A percentile compares a stretch with the other conserved stretches of the same genome.
These are phyloP conservation scores for Agrenia bidenticulata DNA, from an alignment of 2,888 invertebrate genomes.

Conservation along the genomic window DNA sequence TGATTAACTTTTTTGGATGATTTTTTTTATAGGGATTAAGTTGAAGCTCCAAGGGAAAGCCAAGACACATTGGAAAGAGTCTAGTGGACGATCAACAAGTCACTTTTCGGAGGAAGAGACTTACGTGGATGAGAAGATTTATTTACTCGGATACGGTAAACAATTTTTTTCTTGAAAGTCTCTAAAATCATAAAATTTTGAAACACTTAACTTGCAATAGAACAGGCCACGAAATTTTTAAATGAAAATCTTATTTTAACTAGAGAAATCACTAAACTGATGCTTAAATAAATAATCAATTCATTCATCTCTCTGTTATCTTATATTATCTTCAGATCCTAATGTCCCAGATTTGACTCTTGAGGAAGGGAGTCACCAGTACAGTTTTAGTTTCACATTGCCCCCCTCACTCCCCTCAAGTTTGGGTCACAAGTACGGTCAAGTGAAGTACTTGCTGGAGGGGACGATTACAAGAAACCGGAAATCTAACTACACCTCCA, in stretches of 20 bases:
- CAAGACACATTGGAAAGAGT: slow-evolving; percentile 47
- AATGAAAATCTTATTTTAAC: no score
- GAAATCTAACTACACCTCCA: slow-evolving; percentile 33
- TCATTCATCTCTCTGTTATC: no score
- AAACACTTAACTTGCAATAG: no score
- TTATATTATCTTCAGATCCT: neutral
- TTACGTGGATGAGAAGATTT: slow-evolving; percentile 45
- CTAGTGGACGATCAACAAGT: slow-evolving; percentile 31
- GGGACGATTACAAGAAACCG: slow-evolving; percentile 29
- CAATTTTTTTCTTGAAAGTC: no score
- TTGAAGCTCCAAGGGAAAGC: slow-evolving; percentile 43
- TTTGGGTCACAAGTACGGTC: slow-evolving; percentile 31
- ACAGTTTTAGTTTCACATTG: slow-evolving; percentile 33
- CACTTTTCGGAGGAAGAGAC: slow-evolving; percentile 40
- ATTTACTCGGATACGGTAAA: slow-evolving; percentile 45
- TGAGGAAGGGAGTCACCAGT: slow-evolving; percentile 26
- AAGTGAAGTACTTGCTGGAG: slow-evolving; percentile 34
- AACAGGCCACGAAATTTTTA: no score
- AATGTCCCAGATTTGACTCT: slow-evolving; percentile 19
- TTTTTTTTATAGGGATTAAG: slow-evolving; percentile 35
- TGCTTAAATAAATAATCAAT: no score
- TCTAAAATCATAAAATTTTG: no score
- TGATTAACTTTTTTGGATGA: no score
- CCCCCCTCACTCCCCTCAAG: slow-evolving; percentile 36
- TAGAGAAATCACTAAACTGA: no score